These are phyloP conservation scores for Drosophila kanapiae DNA, from an alignment of 1,140 invertebrate genomes.

Conservation along the genomic window DNA sequence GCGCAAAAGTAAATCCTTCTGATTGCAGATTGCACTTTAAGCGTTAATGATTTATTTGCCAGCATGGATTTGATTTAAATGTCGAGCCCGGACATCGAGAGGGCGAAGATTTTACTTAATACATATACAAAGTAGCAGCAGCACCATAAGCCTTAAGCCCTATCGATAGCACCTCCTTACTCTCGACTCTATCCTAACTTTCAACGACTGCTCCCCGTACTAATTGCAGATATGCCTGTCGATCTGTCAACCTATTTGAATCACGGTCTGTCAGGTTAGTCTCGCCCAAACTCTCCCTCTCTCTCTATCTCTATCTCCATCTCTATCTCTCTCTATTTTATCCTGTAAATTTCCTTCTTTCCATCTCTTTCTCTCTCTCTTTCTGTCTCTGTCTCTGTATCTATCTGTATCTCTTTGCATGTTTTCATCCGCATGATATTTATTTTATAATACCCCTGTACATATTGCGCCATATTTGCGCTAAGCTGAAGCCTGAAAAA, in stretches of 20 bases:
- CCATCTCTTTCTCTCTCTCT: constrained; percentile 6
- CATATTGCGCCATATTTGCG: constrained; percentile 55
- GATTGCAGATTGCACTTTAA: constrained; percentile 74
- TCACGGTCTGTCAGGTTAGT: constrained; percentile 86
- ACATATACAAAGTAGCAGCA: not conserved
- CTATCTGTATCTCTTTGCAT: constrained; percentile 56
- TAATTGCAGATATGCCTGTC: constrained; percentile 84
- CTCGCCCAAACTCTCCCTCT: constrained; percentile 25
- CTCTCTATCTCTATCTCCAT: constrained; percentile 27
- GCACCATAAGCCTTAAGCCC: constrained; percentile 21
- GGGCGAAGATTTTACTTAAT: constrained; percentile 28
- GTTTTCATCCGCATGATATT: constrained; percentile 70
- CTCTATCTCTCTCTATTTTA: constrained; percentile 36
- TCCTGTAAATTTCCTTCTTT: constrained; percentile 12
- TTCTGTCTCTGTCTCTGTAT: constrained; percentile 17
- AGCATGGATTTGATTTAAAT: constrained; percentile 76
- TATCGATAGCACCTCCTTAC: constrained; percentile 30
- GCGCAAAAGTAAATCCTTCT: constrained; percentile 65
- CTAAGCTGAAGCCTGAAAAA: constrained; percentile 27
- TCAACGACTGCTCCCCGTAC: constrained; percentile 71
- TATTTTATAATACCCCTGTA: constrained; percentile 52
- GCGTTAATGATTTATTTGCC: constrained; percentile 81
- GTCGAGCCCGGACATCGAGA: constrained; percentile 13
- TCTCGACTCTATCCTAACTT: constrained; percentile 54
- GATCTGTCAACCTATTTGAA: constrained; percentile 85